These are phyloP conservation scores for Pocillopora grandis DNA, from an alignment of 92 coral and sea anemone genomes.

Conservation along the genomic window DNA sequence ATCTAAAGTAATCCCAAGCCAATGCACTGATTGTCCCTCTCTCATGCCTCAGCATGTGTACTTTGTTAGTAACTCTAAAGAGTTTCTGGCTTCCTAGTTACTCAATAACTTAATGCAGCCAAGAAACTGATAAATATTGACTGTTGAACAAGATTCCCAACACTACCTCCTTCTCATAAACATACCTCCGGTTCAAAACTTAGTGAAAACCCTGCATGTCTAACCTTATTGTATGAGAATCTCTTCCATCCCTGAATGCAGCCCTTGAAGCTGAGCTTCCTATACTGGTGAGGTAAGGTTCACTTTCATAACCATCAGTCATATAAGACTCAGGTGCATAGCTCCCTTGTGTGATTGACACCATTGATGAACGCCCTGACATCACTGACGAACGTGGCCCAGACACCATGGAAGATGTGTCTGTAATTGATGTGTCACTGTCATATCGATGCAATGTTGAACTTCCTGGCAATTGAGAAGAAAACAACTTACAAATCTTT, in stretches of 20 bases:
- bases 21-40: too few relatives aligned
- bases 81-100: too few relatives aligned
- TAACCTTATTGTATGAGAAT: conserved; percentile 45
- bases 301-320: conserved; percentile 94
- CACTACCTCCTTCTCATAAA: too few relatives aligned
- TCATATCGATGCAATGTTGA: conserved; percentile 66
- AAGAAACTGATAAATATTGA: too few relatives aligned
- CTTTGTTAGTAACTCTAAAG: too few relatives aligned
- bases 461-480: conserved; percentile 35
- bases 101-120: too few relatives aligned
- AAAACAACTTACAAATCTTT: background rate
- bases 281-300: conserved; percentile 65
- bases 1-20: too few relatives aligned
- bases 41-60: too few relatives aligned
- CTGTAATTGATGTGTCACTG: conserved; percentile 74
- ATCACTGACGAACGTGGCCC: conserved; percentile 84
- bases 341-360: conserved; percentile 92
- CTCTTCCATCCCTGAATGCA: conserved; percentile 70
- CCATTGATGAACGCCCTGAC: conserved; percentile 88
- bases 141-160: too few relatives aligned
- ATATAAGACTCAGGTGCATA: conserved; percentile 87
- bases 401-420: conserved; percentile 78
- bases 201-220: background rate
- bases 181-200: background rate
- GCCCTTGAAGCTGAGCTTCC: conserved; percentile 77